Base-by-base conservation (phyloP, 1,140 invertebrate genomes). In the Pseudobourletiella spinata region DNA sequence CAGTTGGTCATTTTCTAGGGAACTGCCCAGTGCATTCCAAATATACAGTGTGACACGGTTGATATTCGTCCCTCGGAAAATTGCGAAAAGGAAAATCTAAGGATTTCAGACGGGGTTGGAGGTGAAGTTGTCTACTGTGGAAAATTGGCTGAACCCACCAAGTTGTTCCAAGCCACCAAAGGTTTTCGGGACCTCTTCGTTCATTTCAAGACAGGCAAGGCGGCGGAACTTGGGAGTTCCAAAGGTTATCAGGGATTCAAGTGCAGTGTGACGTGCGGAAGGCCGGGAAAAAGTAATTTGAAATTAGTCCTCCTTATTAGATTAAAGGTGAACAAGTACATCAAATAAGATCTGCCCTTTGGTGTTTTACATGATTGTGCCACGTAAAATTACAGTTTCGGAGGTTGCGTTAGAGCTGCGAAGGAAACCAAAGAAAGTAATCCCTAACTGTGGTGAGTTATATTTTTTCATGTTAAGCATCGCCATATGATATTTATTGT, bases 1-100 rank as follows among this genome's bases (percentile, higher is more conserved):
- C n/a, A n/a, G n/a, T n/a, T n/a, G n/a, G n/a, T n/a, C n/a, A n/a
- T 48, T 18, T 48, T 48, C 44, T 18, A 48, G 44, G 44, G 44
- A 6, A 11, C 44, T 6, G 44, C 44, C 6, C 6, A 48, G 22
- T 48, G 44, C 44, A 48, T 48, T 22, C 44, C 44, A 22, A 48
- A 6, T 6, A 11, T 48, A 6, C 6, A 48, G 8, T 48, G 44
- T 22, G 20, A 48, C 6, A 22, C 22, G 6, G 22, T 48, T 8
- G 44, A 48, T 22, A 14, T 48, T 8, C 44, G 44, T 6, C 11
- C 11, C 8, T 15, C 11, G 11, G 11, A 11, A 6, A 22, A 48
- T 8, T 48, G 44, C 22, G 44, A 22, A 6, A 11, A 48, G 22
- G 44, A 48, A 48, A 8, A 48, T 18, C 20, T 48, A 11, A 11